Conservation (phyloP, 2,797 vertebrate genomes). For the Clarias fuscus region DNA sequence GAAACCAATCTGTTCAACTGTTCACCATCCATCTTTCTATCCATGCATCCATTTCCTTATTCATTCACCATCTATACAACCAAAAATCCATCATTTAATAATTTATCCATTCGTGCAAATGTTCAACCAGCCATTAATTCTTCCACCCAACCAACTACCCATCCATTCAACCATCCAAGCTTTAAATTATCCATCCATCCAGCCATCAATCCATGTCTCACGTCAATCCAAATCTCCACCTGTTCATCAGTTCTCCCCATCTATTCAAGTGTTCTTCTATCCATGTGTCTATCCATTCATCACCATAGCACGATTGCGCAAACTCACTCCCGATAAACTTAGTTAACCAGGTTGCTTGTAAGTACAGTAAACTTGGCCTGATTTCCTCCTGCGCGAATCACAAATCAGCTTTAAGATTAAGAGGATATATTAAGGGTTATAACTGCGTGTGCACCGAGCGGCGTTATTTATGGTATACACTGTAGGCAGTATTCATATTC, state of each 20-base stretch:
- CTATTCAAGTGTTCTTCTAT: not conserved
- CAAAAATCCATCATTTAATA: not conserved
- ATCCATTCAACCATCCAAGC: not conserved
- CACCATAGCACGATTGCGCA: not conserved
- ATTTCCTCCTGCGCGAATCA: not conserved
- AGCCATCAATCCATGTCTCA: not conserved
- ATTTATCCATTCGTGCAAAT: not conserved
- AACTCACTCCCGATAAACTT: not conserved
- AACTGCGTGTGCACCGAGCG: not conserved
- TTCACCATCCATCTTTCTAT: not conserved
- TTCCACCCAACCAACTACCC: not conserved
- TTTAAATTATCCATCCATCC: too few relatives aligned
- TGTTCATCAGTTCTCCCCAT: not conserved
- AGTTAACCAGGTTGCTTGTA: not conserved
- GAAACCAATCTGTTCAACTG: not conserved
- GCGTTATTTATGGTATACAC: not conserved
- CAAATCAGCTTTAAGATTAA: slow-evolving; percentile 2
- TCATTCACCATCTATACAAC: not conserved
- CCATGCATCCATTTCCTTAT: not conserved
- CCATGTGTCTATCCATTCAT: not conserved
- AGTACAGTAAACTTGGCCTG: not conserved
- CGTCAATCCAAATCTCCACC: not conserved
- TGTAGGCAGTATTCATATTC: not conserved
- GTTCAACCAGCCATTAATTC: not conserved
- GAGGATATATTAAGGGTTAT: not conserved